phyloP scores from a whole-genome alignment of 1,140 invertebrate genomes.

The Brachionus rubens region DNA sequence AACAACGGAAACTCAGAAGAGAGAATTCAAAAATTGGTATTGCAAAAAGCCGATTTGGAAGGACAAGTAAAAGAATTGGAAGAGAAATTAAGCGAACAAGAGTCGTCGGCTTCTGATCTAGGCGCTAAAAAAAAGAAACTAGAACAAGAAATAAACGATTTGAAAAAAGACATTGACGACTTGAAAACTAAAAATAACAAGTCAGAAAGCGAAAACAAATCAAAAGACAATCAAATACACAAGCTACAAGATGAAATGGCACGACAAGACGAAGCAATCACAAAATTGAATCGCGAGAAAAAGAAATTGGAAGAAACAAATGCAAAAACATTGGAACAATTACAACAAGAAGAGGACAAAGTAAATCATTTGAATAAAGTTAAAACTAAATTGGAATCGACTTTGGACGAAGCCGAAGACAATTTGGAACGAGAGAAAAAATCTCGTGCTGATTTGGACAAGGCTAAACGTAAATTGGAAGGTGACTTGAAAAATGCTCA shows the following conservation, averaged over 20 bases:
- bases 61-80: slow-evolving; percentile 91
- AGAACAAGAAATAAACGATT: slow-evolving; percentile 82
- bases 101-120: slow-evolving; percentile 85
- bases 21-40: slow-evolving; percentile 81
- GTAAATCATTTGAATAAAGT: slow-evolving; percentile 98
- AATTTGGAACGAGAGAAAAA: slow-evolving; percentile 97
- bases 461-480: slow-evolving; percentile 85
- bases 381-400: slow-evolving; percentile 94
- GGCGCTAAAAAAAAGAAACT: slow-evolving; percentile 91
- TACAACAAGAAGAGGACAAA: slow-evolving; percentile 98
- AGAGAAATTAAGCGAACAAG: slow-evolving; percentile 88
- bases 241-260: slow-evolving; percentile 86
- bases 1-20: slow-evolving; percentile 77
- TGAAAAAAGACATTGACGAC: slow-evolving; percentile 96
- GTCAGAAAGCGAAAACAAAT: slow-evolving; percentile 82
- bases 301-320: slow-evolving; percentile 88
- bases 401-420: slow-evolving; percentile 93
- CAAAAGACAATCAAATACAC: slow-evolving; percentile 97
- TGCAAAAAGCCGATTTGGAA: slow-evolving; percentile 94
- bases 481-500: slow-evolving; percentile 96
- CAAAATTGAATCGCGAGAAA: slow-evolving; percentile 98
- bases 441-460: slow-evolving; percentile 92
- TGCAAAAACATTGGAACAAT: slow-evolving; percentile 91
- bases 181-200: slow-evolving; percentile 85
- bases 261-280: slow-evolving; percentile 97